Evolutionary conservation across 2,113 vertebrate species (phyloP), one percentile per base, ranked within the genome.

Genomic region (Phrynosoma platyrhinos): DNA sequence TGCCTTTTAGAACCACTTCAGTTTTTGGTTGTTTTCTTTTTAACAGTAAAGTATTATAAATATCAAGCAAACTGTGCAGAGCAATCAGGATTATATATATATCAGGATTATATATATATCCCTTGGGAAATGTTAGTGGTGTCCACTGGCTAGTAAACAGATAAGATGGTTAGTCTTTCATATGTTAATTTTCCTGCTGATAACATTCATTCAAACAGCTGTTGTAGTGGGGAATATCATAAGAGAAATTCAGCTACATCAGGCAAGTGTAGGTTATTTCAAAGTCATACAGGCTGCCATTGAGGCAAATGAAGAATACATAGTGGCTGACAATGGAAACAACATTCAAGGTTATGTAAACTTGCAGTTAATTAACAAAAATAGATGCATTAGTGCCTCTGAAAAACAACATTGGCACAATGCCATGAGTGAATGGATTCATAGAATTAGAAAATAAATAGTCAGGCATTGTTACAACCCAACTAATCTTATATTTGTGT

Each of bases 251-350:
- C 84, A 84, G 86, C 77, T 32, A 83, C 16, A 40, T 40, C 7
- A 32, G 92, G 74, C 47, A 94, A 94, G 88, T 40, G 58, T 84
- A 95, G 93, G 93, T 95, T 93, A 92, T 89, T 85, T 91, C 53
- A 30, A 95, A 95, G 92, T 86, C 85, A 88, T 27, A 74, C 0
- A 89, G 88, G 82, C 0, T 87, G 36, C 78, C 87, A 62, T 10
- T 89, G 80, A 93, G 91, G 52, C 27, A 81, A 89, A 81, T 25
- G 30, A 74, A 75, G 42, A 79, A 86, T 74, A 91, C 84, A 76
- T 42, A 80, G 1, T 82, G 18, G 21, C 25, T 13, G 14, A 81
- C 18, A 14, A 77, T 81, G 42, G 55, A 79, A 86, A 58, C 14
- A 32, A 74, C 16, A 5, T 68, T 74, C 87, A 52, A 2, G 86